Evolutionary conservation across 2,797 vertebrate genomes (phyloP).

Genomic region (Okamejei kenojei): DNA sequence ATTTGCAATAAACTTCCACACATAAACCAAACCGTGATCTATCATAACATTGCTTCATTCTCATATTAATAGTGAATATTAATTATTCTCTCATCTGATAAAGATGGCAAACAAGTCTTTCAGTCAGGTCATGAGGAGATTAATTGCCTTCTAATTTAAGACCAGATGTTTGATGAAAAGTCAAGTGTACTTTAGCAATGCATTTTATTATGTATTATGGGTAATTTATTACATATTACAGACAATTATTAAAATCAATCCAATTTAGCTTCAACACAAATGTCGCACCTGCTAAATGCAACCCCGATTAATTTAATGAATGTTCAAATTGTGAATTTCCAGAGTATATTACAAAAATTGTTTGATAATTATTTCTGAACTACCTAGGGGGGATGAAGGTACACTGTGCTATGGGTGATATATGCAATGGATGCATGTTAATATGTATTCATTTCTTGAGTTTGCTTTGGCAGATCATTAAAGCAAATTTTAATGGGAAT

Average conservation of each 20-base stretch:
- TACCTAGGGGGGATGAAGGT: neutral
- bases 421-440: neutral
- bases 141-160: constrained; percentile 23
- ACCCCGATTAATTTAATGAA: constrained; percentile 10
- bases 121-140: constrained; percentile 9
- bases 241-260: constrained; percentile 32
- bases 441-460: neutral
- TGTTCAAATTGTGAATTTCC: constrained; percentile 13
- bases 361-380: constrained; percentile 28
- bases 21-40: neutral
- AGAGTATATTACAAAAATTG: neutral
- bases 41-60: neutral
- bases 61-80: neutral
- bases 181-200: constrained; percentile 11
- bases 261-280: constrained; percentile 31
- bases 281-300: constrained; percentile 8
- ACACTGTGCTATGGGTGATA: neutral
- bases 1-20: neutral
- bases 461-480: neutral
- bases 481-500: neutral
- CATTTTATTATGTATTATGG: constrained; percentile 28
- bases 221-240: constrained; percentile 27
- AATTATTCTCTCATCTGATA: constrained; percentile 22
- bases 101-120: neutral
- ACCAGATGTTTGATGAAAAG: constrained; percentile 32